Evolutionary conservation across 2,888 invertebrate species (phyloP).

Genomic region (Bombylius major): DNA sequence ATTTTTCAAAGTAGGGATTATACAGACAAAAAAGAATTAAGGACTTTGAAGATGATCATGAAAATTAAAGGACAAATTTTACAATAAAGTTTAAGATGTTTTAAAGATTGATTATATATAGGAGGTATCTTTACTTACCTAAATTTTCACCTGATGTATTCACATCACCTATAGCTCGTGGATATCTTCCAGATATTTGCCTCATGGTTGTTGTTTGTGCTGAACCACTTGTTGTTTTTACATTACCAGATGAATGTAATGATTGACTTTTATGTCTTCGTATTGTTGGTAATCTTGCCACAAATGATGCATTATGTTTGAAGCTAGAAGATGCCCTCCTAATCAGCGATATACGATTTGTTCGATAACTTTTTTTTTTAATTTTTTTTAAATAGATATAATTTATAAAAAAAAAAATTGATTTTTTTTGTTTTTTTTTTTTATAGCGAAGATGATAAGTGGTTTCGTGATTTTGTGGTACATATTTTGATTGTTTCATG

Average conservation of each 20-base stretch:
- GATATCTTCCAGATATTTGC: conserved; percentile 39
- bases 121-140: conserved; percentile 38
- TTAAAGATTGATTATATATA: too few relatives aligned
- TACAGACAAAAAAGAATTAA: too few relatives aligned
- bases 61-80: too few relatives aligned
- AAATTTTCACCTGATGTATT: conserved; percentile 64
- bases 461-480: background rate
- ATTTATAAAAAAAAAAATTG: background rate
- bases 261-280: conserved; percentile 68
- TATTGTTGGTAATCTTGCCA: conserved; percentile 79
- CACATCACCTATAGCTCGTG: conserved; percentile 53
- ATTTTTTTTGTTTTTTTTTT: background rate
- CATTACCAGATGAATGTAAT: conserved; percentile 54
- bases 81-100: too few relatives aligned
- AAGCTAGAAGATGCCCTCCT: conserved; percentile 70
- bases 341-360: conserved; percentile 30
- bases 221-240: conserved; percentile 19
- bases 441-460: background rate
- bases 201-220: conserved; percentile 16
- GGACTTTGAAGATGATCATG: too few relatives aligned
- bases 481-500: too few relatives aligned
- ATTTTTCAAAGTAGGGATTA: too few relatives aligned
- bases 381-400: background rate
- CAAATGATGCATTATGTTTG: conserved; percentile 89
- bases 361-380: conserved; percentile 21